Evolutionary conservation across 2,888 invertebrate genomes (phyloP).

Genomic region (Ceramica pisi): DNA sequence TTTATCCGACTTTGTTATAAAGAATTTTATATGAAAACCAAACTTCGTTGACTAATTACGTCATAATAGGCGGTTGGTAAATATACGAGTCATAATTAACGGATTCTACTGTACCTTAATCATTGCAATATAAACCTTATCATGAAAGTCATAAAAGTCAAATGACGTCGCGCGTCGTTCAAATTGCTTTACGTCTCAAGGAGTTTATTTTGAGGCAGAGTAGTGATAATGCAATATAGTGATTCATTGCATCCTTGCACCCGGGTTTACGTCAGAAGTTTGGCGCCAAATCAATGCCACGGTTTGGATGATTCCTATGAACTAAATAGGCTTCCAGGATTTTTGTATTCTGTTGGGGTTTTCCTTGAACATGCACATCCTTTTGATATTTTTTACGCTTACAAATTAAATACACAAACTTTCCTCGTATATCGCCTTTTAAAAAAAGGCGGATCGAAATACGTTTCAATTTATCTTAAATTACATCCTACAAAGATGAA

Average conservation of each 20-base stretch:
- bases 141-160: neutral
- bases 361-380: neutral
- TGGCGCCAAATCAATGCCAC: slow-evolving; percentile 31
- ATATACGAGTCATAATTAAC: too few relatives aligned
- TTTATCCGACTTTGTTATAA: too few relatives aligned
- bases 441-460: too few relatives aligned
- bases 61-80: too few relatives aligned
- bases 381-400: neutral
- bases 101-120: too few relatives aligned
- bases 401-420: too few relatives aligned
- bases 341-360: neutral
- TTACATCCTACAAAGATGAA: too few relatives aligned
- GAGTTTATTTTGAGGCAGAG: slow-evolving; percentile 11
- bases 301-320: neutral
- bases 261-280: slow-evolving; percentile 16
- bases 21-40: too few relatives aligned
- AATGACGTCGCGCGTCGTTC: neutral
- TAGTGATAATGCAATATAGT: slow-evolving; percentile 8
- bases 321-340: neutral
- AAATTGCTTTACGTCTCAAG: neutral
- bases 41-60: too few relatives aligned
- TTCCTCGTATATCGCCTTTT: too few relatives aligned
- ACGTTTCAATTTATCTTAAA: too few relatives aligned
- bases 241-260: slow-evolving; percentile 44
- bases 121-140: slow-evolving; percentile 7